phyloP scores from a whole-genome alignment of 2,113 vertebrate genomes.

The Aldabrachelys gigantea region DNA sequence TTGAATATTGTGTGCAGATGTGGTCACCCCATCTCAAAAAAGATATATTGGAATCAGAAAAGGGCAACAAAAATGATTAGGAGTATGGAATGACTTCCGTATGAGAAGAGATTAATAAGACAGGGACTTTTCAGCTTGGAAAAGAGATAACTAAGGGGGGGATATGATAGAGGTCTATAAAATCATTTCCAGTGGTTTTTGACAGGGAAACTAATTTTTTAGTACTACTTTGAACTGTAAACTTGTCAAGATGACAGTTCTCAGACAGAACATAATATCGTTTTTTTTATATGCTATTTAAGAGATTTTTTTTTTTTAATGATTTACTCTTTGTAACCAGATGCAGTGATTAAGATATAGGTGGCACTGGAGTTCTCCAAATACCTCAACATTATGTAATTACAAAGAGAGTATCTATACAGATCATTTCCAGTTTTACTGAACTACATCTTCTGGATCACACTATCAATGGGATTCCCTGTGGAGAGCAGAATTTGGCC shows the following conservation, averaged over 20 bases:
- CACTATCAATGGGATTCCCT: slow-evolving; percentile 36
- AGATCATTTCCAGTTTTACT: slow-evolving; percentile 6
- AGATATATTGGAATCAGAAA: too few species aligned
- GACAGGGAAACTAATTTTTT: not conserved
- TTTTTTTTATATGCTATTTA: not conserved
- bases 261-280: slow-evolving; percentile 21
- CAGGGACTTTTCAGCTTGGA: too few species aligned
- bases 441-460: not conserved
- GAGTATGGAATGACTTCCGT: too few species aligned
- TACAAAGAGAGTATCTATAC: slow-evolving; percentile 3
- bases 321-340: not conserved
- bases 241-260: not conserved
- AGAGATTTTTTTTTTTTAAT: not conserved
- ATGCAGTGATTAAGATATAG: not conserved
- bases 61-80: too few species aligned
- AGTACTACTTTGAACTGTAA: not conserved
- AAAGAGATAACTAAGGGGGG: too few species aligned
- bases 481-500: slow-evolving; percentile 2
- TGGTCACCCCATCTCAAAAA: too few species aligned
- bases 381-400: not conserved
- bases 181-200: not conserved
- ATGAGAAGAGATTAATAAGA: too few species aligned
- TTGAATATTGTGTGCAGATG: too few species aligned
- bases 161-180: too few species aligned
- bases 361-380: slow-evolving; percentile 6